Conservation (phyloP, 1,140 invertebrate species). For the Aethina tumida region DNA sequence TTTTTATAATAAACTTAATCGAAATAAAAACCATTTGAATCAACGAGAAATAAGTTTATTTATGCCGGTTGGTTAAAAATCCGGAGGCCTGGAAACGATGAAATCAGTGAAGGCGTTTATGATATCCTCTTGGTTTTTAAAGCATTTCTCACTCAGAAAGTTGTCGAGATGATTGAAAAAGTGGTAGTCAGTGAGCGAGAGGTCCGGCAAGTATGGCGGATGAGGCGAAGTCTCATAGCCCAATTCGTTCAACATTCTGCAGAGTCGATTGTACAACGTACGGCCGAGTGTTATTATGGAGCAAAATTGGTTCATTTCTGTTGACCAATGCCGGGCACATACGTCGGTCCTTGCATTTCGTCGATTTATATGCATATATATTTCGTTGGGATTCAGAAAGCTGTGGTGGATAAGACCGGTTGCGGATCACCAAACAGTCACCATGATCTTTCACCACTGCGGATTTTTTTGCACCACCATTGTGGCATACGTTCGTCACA, state of each 20-base stretch:
- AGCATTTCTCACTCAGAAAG: slow-evolving; percentile 8
- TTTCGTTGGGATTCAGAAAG: too few relatives aligned
- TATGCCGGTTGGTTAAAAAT: slow-evolving; percentile 7
- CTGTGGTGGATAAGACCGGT: too few relatives aligned
- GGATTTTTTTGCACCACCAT: too few relatives aligned
- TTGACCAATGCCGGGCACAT: too few relatives aligned
- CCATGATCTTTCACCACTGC: too few relatives aligned
- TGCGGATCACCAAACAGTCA: too few relatives aligned
- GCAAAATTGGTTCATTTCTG: too few relatives aligned
- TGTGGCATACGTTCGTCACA: too few relatives aligned
- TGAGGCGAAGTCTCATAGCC: slow-evolving; percentile 1
- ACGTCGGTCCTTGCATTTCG: too few relatives aligned
- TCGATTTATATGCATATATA: too few relatives aligned
- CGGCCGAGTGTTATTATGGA: slow-evolving; percentile 5
- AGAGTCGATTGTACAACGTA: background rate
- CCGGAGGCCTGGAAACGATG: background rate
- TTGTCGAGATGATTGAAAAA: slow-evolving; percentile 11
- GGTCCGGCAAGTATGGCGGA: slow-evolving; percentile 11
- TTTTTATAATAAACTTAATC: too few relatives aligned
- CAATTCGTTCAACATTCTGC: background rate
- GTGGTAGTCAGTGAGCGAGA: slow-evolving; percentile 6
- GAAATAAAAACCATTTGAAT: slow-evolving; percentile 1
- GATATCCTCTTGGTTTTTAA: slow-evolving; percentile 4
- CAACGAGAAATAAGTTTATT: slow-evolving; percentile 8
- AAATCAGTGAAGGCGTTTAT: slow-evolving; percentile 1